Evolutionary conservation across 1,140 invertebrate genomes (phyloP).

Genomic region (Brachystomella parvula): DNA sequence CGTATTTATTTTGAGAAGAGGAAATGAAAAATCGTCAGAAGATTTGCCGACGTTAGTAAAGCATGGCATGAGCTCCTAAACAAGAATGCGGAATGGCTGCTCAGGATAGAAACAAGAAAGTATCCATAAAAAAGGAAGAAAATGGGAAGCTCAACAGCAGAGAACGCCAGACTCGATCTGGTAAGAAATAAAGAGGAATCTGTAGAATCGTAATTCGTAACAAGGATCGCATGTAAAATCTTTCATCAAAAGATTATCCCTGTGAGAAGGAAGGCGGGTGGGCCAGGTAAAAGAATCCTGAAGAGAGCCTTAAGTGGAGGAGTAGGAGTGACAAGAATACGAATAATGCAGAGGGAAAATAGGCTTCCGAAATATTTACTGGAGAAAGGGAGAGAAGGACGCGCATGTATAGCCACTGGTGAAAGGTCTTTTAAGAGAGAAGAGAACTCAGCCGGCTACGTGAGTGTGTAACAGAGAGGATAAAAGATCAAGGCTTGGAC

Average conservation of each 20-base stretch:
- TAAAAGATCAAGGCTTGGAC: neutral
- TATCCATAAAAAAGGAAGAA: neutral
- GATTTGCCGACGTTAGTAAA: too few relatives aligned
- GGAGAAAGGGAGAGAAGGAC: neutral
- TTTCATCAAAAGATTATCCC: constrained; percentile 1
- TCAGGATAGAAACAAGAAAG: neutral
- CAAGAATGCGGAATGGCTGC: too few relatives aligned
- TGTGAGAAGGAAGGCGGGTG: too few relatives aligned
- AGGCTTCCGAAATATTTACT: neutral
- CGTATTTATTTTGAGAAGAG: too few relatives aligned
- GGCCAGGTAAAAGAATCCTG: neutral
- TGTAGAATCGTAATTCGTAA: neutral
- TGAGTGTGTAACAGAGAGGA: too few relatives aligned
- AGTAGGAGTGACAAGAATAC: constrained; percentile 1
- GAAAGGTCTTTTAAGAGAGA: neutral
- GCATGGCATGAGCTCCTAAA: too few relatives aligned
- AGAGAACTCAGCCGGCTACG: neutral
- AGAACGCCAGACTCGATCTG: neutral
- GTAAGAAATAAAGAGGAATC: neutral
- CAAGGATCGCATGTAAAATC: constrained; percentile 1
- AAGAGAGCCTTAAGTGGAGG: constrained; percentile 7
- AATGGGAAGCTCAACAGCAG: neutral
- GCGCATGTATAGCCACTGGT: neutral
- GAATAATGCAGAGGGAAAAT: neutral
- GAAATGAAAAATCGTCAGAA: too few relatives aligned